Conservation (phyloP, 1,140 invertebrate genomes). For the Drosophila neocordata region DNA sequence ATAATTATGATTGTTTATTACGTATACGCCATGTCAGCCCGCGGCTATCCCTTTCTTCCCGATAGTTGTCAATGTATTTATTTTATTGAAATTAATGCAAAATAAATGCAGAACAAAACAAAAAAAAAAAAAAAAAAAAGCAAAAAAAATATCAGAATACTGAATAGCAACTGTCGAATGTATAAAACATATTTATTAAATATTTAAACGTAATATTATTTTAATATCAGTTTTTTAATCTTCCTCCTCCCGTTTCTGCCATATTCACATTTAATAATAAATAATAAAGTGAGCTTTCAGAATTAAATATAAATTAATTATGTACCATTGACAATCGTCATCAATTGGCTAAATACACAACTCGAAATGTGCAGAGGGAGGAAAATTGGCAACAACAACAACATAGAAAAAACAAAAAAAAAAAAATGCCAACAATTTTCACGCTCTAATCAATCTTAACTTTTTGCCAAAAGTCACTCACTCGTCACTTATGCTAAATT, state of each 20-base stretch:
- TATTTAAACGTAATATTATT: slow-evolving; percentile 47
- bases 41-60: neutral
- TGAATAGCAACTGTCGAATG: slow-evolving; percentile 43
- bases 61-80: slow-evolving; percentile 19
- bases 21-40: slow-evolving; percentile 29
- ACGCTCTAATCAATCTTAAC: slow-evolving; percentile 74
- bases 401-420: slow-evolving; percentile 5
- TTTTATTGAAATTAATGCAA: slow-evolving; percentile 39
- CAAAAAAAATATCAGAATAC: slow-evolving; percentile 7
- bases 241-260: neutral
- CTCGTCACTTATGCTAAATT: slow-evolving; percentile 80
- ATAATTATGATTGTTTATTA: slow-evolving; percentile 51
- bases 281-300: slow-evolving; percentile 53
- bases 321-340: slow-evolving; percentile 53
- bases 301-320: slow-evolving; percentile 58
- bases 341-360: slow-evolving; percentile 28
- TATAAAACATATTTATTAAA: slow-evolving; percentile 62
- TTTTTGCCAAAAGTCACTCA: slow-evolving; percentile 75
- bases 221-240: slow-evolving; percentile 17
- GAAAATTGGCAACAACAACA: slow-evolving; percentile 28
- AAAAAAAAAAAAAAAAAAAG: slow-evolving; percentile 12
- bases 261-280: slow-evolving; percentile 15
- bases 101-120: slow-evolving; percentile 21
- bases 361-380: neutral
- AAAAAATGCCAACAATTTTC: slow-evolving; percentile 69